phyloP scores from a whole-genome alignment of 64 coral and sea anemone species.

The Dendrophyllia cribrosa region DNA sequence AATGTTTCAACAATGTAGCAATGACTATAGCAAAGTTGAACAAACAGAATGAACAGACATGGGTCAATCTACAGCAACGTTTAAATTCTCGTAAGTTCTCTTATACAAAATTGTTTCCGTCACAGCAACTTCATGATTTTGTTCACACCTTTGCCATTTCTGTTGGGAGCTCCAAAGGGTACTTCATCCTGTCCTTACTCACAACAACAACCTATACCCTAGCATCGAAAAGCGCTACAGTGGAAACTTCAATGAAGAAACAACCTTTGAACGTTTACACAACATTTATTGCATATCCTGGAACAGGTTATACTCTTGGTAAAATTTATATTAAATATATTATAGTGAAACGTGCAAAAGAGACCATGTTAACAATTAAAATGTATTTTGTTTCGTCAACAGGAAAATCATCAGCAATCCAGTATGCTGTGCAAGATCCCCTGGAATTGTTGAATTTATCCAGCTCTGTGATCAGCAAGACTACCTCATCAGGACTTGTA shows the following conservation, averaged over 20 bases:
- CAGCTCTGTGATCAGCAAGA: neutral
- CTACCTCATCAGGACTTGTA: slow-evolving; percentile 31
- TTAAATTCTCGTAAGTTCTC: neutral
- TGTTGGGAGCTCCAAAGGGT: neutral
- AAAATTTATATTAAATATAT: neutral
- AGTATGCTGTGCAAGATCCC: neutral
- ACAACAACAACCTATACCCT: slow-evolving; percentile 7
- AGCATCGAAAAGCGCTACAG: neutral
- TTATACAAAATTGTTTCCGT: neutral
- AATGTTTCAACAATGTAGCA: neutral
- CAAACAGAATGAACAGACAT: neutral
- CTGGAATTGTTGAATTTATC: neutral
- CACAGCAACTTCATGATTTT: neutral
- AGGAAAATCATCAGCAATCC: slow-evolving; percentile 34
- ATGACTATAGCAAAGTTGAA: neutral
- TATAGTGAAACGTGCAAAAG: neutral
- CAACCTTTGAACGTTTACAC: slow-evolving; percentile 26
- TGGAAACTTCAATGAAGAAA: neutral
- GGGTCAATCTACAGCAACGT: neutral
- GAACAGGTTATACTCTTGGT: slow-evolving; percentile 6
- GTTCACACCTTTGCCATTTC: neutral
- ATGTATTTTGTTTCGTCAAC: neutral
- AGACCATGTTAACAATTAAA: neutral
- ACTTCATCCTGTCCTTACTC: slow-evolving; percentile 9
- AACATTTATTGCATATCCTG: slow-evolving; percentile 39